Conservation (phyloP, 2,113 vertebrate species). For the Hyla sarda region DNA sequence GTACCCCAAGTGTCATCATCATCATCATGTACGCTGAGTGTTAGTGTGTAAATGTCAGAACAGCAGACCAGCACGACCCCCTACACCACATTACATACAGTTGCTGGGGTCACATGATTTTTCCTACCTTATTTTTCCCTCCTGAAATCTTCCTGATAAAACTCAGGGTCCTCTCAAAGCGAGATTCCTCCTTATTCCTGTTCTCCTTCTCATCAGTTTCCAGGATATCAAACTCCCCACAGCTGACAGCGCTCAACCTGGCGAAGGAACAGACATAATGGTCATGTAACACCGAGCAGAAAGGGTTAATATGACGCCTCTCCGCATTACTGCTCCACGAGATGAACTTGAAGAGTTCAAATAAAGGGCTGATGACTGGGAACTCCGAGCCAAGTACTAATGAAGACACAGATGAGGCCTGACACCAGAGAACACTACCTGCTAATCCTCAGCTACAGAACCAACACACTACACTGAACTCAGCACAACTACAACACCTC, state of each 20-base stretch:
- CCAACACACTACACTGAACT: too few relatives aligned
- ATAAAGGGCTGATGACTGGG: neutral
- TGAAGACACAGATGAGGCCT: neutral
- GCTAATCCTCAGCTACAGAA: neutral
- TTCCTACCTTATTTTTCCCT: constrained; percentile 76
- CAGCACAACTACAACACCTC: too few relatives aligned
- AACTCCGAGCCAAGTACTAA: neutral
- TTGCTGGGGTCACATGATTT: neutral
- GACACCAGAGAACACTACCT: neutral
- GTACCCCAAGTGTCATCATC: too few relatives aligned
- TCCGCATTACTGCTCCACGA: too few relatives aligned
- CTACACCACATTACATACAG: too few relatives aligned
- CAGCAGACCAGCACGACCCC: too few relatives aligned
- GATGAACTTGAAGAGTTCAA: too few relatives aligned
- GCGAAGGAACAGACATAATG: neutral
- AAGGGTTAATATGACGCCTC: too few relatives aligned
- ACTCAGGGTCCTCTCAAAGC: constrained; percentile 76
- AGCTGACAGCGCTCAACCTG: constrained; percentile 61
- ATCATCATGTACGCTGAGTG: too few relatives aligned
- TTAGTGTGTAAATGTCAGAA: too few relatives aligned
- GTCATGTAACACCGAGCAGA: neutral
- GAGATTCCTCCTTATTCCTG: constrained; percentile 62
- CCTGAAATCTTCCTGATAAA: constrained; percentile 79
- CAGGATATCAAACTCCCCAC: constrained; percentile 67
- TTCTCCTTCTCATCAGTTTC: constrained; percentile 61